A percentile compares a stretch with the other conserved stretches of the same genome.
These are phyloP conservation scores for Zosterops hypoxanthus DNA, from an alignment of 2,113 vertebrate species.

Conservation along the genomic window DNA sequence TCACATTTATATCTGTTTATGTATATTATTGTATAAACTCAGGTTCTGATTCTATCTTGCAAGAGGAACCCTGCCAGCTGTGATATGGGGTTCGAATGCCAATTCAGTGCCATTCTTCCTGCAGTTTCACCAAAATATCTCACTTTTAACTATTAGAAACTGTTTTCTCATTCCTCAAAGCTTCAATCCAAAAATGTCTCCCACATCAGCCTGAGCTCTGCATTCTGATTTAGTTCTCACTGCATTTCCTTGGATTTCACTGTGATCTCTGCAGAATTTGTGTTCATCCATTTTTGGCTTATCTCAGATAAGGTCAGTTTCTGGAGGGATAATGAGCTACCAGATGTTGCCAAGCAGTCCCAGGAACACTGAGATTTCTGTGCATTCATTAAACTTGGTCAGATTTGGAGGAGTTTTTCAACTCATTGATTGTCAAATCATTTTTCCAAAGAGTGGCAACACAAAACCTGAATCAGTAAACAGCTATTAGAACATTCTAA, in stretches of 20 bases:
- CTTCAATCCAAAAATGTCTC: not conserved
- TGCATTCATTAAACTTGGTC: not conserved
- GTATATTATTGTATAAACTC: not conserved
- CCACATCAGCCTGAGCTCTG: not conserved
- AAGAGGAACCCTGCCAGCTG: not conserved
- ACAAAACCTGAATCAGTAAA: not conserved
- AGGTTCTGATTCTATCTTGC: not conserved
- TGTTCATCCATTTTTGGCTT: not conserved
- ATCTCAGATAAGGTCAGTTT: not conserved
- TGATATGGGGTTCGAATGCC: not conserved
- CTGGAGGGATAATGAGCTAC: not conserved
- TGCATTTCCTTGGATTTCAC: not conserved
- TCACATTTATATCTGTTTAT: not conserved
- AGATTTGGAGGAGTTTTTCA: not conserved
- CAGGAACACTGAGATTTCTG: not conserved
- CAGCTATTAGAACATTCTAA: not conserved
- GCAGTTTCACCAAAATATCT: not conserved
- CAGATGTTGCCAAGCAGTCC: not conserved
- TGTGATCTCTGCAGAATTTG: not conserved
- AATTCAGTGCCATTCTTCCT: not conserved
- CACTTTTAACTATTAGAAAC: not conserved
- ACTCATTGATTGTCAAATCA: not conserved
- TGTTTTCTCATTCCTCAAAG: not conserved
- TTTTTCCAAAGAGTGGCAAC: not conserved
- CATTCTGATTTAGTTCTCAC: not conserved